A percentile compares a stretch with the other conserved stretches of the same genome.
Evolutionary conservation across 2,113 vertebrate genomes (phyloP).

Genomic region (Aphyosemion australe): DNA sequence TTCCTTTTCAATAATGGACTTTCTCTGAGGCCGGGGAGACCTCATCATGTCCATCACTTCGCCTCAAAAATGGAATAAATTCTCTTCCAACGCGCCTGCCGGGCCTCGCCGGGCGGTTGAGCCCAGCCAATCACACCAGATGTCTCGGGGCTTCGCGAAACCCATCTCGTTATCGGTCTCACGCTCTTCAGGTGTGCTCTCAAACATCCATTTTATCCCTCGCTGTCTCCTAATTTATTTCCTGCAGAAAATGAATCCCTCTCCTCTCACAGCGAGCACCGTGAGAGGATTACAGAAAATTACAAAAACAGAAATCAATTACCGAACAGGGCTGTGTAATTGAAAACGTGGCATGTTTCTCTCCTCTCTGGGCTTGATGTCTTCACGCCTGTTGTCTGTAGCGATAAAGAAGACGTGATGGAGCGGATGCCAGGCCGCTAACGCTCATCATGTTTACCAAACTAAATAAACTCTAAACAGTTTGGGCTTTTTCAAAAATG

Average conservation of each 20-base stretch:
- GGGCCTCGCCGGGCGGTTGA: conserved; percentile 38
- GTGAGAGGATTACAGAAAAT: conserved; percentile 66
- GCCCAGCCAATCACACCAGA: conserved; percentile 58
- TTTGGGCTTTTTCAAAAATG: too few species aligned
- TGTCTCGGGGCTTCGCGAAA: conserved; percentile 37
- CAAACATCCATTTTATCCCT: conserved; percentile 66
- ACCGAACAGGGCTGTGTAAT: conserved; percentile 43
- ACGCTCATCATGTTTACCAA: too few species aligned
- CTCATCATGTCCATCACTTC: conserved; percentile 62
- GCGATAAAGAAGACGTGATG: conserved; percentile 30
- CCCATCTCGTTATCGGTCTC: conserved; percentile 50
- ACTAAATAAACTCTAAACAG: too few species aligned
- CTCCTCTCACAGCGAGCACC: conserved; percentile 47
- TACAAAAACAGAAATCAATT: conserved; percentile 66
- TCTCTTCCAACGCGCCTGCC: conserved; percentile 39
- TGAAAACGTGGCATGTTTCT: conserved; percentile 31
- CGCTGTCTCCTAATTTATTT: conserved; percentile 56
- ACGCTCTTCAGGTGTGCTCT: conserved; percentile 62
- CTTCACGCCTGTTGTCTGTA: conserved; percentile 47
- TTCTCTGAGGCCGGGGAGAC: conserved; percentile 47
- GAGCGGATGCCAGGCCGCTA: conserved; percentile 17
- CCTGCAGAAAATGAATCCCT: conserved; percentile 67
- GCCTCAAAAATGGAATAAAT: conserved; percentile 60
- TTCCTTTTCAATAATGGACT: conserved; percentile 44
- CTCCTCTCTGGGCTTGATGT: conserved; percentile 31